These are phyloP conservation scores for Aurelia sp. DNA, from an alignment of 30 jellyfish, hydroid and myxozoan genomes.

Conservation along the genomic window DNA sequence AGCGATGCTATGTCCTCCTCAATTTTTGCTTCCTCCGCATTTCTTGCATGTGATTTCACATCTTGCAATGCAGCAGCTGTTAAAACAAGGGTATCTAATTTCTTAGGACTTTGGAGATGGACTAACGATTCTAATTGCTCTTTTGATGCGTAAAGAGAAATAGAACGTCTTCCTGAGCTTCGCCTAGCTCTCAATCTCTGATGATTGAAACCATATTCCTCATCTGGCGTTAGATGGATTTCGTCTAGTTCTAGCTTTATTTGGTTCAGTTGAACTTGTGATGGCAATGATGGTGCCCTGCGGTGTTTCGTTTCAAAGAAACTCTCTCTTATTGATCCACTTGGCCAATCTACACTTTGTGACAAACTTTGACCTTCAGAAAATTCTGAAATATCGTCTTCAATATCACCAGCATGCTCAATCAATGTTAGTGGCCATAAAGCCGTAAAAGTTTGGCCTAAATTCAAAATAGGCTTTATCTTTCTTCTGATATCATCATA, in stretches of 20 bases:
- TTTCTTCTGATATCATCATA: constrained; percentile 62
- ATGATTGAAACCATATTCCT: constrained; percentile 94
- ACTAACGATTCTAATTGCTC: constrained; percentile 11
- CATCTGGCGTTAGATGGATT: constrained; percentile 69
- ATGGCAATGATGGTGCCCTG: constrained; percentile 79
- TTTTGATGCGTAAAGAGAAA: constrained; percentile 75
- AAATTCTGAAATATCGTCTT: background rate
- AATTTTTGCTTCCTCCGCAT: constrained; percentile 75
- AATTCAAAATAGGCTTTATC: constrained; percentile 78
- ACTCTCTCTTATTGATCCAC: constrained; percentile 18
- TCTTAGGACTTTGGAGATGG: constrained; percentile 14
- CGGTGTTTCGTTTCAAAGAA: constrained; percentile 55
- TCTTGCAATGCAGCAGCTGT: constrained; percentile 7
- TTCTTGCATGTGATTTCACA: constrained; percentile 79
- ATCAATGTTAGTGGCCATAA: constrained; percentile 52
- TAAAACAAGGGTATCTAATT: background rate
- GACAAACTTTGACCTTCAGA: constrained; percentile 30
- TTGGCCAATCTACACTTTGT: constrained; percentile 58
- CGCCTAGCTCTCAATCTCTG: constrained; percentile 56
- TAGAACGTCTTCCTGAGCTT: constrained; percentile 34
- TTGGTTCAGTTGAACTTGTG: constrained; percentile 56
- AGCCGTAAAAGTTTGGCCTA: constrained; percentile 80
- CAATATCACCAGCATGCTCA: constrained; percentile 38
- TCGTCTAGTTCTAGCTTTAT: constrained; percentile 74
- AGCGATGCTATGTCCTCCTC: constrained; percentile 77